phyloP scores from a whole-genome alignment of 2,888 invertebrate genomes.

The Tinea trinotella region DNA sequence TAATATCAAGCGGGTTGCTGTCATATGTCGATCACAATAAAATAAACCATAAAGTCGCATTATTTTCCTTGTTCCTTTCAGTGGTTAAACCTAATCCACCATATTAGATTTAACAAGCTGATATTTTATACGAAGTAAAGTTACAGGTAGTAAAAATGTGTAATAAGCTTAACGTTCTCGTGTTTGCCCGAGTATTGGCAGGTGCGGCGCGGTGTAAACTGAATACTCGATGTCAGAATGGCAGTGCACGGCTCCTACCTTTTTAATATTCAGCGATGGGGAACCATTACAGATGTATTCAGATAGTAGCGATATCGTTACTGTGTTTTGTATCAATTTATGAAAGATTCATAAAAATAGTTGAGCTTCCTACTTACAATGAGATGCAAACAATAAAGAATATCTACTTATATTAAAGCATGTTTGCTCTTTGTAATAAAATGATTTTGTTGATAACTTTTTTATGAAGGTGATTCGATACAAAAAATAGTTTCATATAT shows the following conservation, averaged over 20 bases:
- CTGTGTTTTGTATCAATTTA: slow-evolving; percentile 5
- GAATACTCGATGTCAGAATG: slow-evolving; percentile 13
- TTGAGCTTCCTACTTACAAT: not conserved
- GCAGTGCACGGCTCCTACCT: slow-evolving; percentile 1
- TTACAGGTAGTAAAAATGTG: slow-evolving; percentile 1
- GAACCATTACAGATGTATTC: slow-evolving; percentile 14
- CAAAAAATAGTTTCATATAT: not conserved
- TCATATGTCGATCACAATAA: too few species aligned
- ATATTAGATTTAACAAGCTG: not conserved
- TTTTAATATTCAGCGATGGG: slow-evolving; percentile 15
- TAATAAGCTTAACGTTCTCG: not conserved
- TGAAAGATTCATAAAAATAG: slow-evolving; percentile 10
- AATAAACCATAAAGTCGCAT: too few species aligned
- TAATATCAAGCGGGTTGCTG: too few species aligned
- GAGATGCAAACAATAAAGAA: not conserved
- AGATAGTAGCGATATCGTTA: slow-evolving; percentile 9
- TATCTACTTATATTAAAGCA: not conserved
- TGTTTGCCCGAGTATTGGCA: slow-evolving; percentile 10
- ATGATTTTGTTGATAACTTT: not conserved
- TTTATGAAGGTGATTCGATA: not conserved
- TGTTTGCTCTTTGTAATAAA: not conserved
- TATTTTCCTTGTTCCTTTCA: too few species aligned
- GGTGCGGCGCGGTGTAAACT: slow-evolving; percentile 13
- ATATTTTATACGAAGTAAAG: not conserved
- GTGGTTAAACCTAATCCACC: too few species aligned